phyloP scores from a whole-genome alignment of 1,140 invertebrate species.

The Pantala flavescens region DNA sequence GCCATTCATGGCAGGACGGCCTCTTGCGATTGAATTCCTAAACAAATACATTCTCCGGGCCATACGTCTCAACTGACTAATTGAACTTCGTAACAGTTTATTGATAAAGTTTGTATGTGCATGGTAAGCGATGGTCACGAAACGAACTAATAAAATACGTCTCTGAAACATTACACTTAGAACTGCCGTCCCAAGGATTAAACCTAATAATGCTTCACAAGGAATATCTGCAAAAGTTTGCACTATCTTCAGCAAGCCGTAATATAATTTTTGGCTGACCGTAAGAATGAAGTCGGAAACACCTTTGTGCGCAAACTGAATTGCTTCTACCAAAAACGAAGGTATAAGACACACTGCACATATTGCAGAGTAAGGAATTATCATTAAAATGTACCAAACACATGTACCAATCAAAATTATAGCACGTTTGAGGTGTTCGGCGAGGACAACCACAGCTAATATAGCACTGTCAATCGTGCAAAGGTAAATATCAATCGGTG shows the following conservation, averaged over 20 bases:
- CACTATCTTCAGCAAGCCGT: not conserved
- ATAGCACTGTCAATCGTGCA: not conserved
- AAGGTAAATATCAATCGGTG: not conserved
- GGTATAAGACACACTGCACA: not conserved
- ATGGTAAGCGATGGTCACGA: too few relatives aligned
- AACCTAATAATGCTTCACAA: not conserved
- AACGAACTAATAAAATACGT: not conserved
- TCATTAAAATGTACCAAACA: not conserved
- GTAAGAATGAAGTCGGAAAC: not conserved
- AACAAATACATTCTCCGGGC: not conserved
- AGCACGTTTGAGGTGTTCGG: not conserved
- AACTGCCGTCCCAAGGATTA: not conserved
- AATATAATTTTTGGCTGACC: not conserved
- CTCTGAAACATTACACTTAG: not conserved
- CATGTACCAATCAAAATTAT: not conserved
- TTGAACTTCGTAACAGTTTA: not conserved
- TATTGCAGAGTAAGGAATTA: not conserved
- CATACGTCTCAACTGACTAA: not conserved
- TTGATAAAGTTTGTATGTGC: not conserved
- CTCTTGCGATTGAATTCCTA: not conserved
- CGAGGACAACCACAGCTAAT: not conserved
- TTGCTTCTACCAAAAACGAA: not conserved
- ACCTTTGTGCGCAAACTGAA: not conserved
- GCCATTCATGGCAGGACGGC: not conserved
- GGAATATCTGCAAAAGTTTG: not conserved